phyloP scores from a whole-genome alignment of 2,797 vertebrate species.

The Eulemur rubriventer region DNA sequence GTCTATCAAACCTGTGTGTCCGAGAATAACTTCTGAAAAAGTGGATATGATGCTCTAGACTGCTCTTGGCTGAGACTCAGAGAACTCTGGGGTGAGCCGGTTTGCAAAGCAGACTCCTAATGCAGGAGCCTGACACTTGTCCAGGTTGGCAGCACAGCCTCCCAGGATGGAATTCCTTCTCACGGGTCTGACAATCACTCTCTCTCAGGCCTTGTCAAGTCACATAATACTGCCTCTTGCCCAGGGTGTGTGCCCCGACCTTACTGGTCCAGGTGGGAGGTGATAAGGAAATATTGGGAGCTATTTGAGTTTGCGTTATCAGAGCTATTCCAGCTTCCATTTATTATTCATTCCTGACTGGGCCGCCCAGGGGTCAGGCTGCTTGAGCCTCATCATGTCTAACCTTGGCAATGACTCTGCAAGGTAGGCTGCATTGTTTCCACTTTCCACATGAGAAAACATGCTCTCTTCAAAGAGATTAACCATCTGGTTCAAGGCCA shows the following conservation, averaged over 20 bases:
- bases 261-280: not conserved
- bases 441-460: not conserved
- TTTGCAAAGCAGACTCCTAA: conserved; percentile 44
- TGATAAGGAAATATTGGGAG: not conserved
- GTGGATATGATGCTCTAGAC: not conserved
- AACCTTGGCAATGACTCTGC: not conserved
- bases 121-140: conserved; percentile 28
- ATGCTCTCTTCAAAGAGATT: not conserved
- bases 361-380: not conserved
- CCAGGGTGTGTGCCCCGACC: not conserved
- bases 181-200: not conserved
- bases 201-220: not conserved
- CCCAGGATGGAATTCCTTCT: conserved; percentile 31
- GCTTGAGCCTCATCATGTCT: not conserved
- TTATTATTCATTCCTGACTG: not conserved
- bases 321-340: not conserved
- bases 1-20: not conserved
- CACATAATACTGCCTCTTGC: not conserved
- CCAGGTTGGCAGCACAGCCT: not conserved
- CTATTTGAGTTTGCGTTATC: not conserved
- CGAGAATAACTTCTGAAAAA: conserved; percentile 46
- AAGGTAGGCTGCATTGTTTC: not conserved
- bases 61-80: conserved; percentile 2
- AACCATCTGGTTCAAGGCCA: not conserved
- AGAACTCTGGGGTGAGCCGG: not conserved